A percentile compares a stretch with the other conserved stretches of the same genome.
Evolutionary conservation across 2,888 invertebrate species (phyloP).

Genomic region (Lepidocyrtoides sp.): DNA sequence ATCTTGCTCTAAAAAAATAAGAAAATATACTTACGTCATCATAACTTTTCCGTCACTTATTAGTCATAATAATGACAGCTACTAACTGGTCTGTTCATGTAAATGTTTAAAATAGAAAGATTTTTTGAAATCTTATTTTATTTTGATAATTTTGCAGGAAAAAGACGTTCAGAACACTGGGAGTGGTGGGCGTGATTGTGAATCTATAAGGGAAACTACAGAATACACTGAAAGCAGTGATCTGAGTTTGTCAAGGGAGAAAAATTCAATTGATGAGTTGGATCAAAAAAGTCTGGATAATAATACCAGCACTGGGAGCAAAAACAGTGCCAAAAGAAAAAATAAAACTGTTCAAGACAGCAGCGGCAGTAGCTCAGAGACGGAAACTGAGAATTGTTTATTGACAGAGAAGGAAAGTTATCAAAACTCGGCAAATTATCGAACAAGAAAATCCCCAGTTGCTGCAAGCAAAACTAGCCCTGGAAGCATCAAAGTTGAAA

Average conservation of each 20-base stretch:
- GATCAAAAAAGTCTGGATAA: neutral
- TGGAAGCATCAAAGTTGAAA: neutral
- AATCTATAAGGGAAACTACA: constrained; percentile 24
- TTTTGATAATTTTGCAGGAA: constrained; percentile 56
- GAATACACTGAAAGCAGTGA: constrained; percentile 31
- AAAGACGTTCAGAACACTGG: neutral
- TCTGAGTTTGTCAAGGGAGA: constrained; percentile 22
- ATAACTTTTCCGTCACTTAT: too few species aligned
- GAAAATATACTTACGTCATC: too few species aligned
- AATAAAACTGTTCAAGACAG: neutral
- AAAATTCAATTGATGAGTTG: constrained; percentile 66
- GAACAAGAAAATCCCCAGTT: constrained; percentile 33
- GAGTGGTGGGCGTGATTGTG: constrained; percentile 18
- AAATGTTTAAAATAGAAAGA: too few species aligned
- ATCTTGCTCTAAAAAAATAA: neutral
- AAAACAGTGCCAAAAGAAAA: neutral
- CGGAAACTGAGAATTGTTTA: constrained; percentile 39
- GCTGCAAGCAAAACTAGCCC: neutral
- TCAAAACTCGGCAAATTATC: constrained; percentile 62
- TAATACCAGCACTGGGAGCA: constrained; percentile 18
- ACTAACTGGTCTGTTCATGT: too few species aligned
- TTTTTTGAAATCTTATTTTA: too few species aligned
- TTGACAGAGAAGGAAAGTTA: constrained; percentile 60
- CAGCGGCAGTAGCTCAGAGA: constrained; percentile 32
- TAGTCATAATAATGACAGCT: too few species aligned